Conservation (phyloP, 2,113 vertebrate genomes). For the Nibea albiflora region DNA sequence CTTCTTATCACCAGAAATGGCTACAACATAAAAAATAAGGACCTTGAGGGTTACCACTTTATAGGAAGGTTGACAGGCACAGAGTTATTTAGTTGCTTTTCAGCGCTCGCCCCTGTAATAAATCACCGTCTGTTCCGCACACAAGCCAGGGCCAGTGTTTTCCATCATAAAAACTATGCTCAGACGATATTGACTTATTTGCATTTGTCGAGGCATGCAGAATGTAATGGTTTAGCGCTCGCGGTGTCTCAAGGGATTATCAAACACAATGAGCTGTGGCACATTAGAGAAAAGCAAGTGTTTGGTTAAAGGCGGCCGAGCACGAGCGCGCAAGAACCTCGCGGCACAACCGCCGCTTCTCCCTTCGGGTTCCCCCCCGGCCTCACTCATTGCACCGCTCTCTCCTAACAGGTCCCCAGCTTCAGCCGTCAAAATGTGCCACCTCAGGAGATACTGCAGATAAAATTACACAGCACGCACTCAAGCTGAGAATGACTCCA, state of each 20-base stretch:
- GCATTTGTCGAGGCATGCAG: constrained; percentile 39
- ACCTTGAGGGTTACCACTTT: constrained; percentile 30
- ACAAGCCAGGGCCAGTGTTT: constrained; percentile 14
- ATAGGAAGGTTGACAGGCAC: constrained; percentile 36
- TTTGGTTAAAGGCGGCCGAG: constrained; percentile 45
- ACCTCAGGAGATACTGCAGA: constrained; percentile 73
- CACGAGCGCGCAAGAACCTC: background rate
- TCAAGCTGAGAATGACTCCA: constrained; percentile 53
- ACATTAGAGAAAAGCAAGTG: constrained; percentile 43
- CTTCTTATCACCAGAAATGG: constrained; percentile 38
- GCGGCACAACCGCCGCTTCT: constrained; percentile 16
- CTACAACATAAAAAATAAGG: constrained; percentile 32
- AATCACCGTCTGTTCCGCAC: constrained; percentile 10
- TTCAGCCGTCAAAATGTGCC: constrained; percentile 68
- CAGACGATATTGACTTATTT: constrained; percentile 42
- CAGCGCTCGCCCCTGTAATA: constrained; percentile 10
- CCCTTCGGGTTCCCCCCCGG: constrained; percentile 26
- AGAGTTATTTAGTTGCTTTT: constrained; percentile 24
- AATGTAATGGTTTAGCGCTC: constrained; percentile 17
- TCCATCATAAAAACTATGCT: constrained; percentile 11
- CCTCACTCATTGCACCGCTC: constrained; percentile 42
- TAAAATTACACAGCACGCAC: constrained; percentile 68
- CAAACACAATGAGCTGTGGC: constrained; percentile 30
- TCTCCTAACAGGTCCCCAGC: constrained; percentile 50
- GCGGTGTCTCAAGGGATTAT: constrained; percentile 48